phyloP scores from a whole-genome alignment of 2,888 invertebrate genomes.

The Scaptomyza caliginosa region DNA sequence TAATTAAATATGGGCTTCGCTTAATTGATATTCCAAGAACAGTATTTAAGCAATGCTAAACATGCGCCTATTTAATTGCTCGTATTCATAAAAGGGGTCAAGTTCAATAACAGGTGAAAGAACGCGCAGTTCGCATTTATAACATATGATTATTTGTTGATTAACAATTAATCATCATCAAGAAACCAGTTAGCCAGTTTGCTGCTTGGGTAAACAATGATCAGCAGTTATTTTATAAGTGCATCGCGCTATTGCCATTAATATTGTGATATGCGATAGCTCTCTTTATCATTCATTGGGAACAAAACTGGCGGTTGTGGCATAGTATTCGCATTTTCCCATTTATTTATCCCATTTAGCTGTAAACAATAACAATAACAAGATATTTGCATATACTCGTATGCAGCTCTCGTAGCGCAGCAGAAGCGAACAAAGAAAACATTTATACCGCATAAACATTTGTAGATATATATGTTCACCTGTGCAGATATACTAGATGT shows the following conservation, averaged over 20 bases:
- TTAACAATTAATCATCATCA: constrained; percentile 12
- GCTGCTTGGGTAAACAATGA: constrained; percentile 17
- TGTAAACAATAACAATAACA: constrained; percentile 10
- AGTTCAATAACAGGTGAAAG: constrained; percentile 19
- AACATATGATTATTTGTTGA: background rate
- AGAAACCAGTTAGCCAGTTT: constrained; percentile 33
- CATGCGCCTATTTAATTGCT: background rate
- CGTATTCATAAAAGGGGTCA: constrained; percentile 2
- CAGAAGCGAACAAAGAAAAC: constrained; percentile 27
- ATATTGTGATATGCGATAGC: constrained; percentile 16
- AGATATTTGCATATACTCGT: constrained; percentile 28
- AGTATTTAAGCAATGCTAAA: background rate
- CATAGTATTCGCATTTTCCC: constrained; percentile 1
- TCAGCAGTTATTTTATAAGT: constrained; percentile 20
- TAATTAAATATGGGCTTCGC: background rate
- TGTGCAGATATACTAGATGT: constrained; percentile 12
- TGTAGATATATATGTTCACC: background rate
- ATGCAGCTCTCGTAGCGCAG: constrained; percentile 10
- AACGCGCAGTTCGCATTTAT: constrained; percentile 4
- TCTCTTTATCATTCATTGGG: constrained; percentile 13
- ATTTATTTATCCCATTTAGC: background rate
- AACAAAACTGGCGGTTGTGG: constrained; percentile 28
- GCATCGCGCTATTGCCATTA: constrained; percentile 24
- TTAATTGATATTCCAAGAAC: constrained; percentile 3
- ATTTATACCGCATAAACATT: constrained; percentile 30